Percentiles rank a stretch among this genome's conserved stretches.
Conservation (phyloP, 2,113 vertebrate genomes). For the Dicaeum eximium region DNA sequence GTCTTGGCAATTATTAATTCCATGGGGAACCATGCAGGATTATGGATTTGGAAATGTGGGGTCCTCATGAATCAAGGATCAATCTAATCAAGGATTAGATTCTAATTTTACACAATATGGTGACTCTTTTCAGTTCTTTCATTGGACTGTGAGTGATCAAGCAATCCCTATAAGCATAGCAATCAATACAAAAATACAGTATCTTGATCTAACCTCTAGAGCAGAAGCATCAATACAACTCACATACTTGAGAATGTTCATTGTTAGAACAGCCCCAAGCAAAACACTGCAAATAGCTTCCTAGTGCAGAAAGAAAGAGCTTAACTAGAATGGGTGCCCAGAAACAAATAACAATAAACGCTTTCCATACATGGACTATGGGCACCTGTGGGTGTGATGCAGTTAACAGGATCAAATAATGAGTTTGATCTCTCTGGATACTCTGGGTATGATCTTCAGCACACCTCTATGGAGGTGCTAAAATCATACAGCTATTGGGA, state of each 20-base stretch:
- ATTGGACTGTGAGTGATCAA: background rate
- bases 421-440: background rate
- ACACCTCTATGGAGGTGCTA: background rate
- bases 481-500: background rate
- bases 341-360: background rate
- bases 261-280: background rate
- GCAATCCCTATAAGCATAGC: background rate
- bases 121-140: background rate
- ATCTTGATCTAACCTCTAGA: background rate
- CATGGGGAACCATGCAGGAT: background rate
- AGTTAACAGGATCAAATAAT: background rate
- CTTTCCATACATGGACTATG: rapidly evolving
- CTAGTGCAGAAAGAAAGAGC: background rate
- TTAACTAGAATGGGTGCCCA: background rate
- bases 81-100: background rate
- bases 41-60: background rate
- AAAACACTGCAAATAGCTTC: background rate
- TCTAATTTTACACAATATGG: background rate
- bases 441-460: background rate
- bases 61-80: background rate
- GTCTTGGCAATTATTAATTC: background rate
- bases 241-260: background rate
- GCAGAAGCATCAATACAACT: background rate
- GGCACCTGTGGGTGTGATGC: rapidly evolving
- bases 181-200: background rate